A percentile compares a stretch with the other conserved stretches of the same genome.
phyloP scores from a whole-genome alignment of 2,797 vertebrate species.

The Echeneis naucrates region DNA sequence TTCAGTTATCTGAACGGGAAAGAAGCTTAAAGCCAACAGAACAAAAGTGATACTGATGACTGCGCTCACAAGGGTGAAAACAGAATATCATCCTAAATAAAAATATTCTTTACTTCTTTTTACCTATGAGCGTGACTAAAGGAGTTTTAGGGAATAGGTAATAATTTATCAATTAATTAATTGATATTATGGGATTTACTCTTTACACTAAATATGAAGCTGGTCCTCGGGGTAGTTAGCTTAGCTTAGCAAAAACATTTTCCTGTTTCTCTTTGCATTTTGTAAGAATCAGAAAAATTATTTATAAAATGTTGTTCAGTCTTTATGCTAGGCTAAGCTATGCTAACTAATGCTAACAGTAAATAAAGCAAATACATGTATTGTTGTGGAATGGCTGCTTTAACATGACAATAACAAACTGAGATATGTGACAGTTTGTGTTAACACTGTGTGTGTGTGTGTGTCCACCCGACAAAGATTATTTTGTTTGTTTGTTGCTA shows the following conservation, averaged over 20 bases:
- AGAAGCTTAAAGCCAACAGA: conserved; percentile 23
- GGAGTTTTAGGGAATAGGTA: neutral
- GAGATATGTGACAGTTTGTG: no score
- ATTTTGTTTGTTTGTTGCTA: conserved; percentile 55
- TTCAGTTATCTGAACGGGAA: conserved; percentile 30
- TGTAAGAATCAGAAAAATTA: no score
- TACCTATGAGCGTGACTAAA: neutral
- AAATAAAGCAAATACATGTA: no score
- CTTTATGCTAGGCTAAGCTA: neutral
- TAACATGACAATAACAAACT: neutral
- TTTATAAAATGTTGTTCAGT: no score
- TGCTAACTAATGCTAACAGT: no score
- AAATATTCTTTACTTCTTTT: neutral
- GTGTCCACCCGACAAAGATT: neutral
- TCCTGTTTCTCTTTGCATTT: no score
- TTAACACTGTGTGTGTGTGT: conserved; percentile 2
- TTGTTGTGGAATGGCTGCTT: neutral
- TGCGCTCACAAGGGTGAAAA: neutral
- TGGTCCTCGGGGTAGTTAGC: neutral
- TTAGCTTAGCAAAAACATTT: no score
- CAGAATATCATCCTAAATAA: neutral
- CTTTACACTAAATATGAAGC: neutral
- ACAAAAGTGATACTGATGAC: conserved; percentile 33
- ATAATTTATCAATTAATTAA: neutral
- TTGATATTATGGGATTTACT: neutral